Conservation (phyloP, 2,113 vertebrate species). For the Sinocyclocheilus anshuiensis region DNA sequence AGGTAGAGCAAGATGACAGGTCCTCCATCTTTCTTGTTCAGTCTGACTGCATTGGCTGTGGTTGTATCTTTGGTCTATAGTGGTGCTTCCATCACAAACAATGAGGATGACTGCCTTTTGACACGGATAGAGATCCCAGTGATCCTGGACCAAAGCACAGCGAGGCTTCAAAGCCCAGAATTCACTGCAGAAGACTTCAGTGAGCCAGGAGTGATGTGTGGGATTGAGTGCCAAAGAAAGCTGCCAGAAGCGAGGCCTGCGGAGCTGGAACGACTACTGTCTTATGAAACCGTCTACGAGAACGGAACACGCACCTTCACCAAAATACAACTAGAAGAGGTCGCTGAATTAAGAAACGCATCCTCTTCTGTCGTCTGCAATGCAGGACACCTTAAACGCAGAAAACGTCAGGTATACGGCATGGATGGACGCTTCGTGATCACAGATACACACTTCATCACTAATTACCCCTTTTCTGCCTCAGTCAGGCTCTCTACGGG, state of each 20-base stretch:
- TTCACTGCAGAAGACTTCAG: slow-evolving; percentile 72
- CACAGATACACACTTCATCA: slow-evolving; percentile 81
- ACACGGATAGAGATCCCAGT: slow-evolving; percentile 77
- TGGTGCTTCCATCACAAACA: neutral
- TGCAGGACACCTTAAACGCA: slow-evolving; percentile 55
- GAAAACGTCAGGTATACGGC: slow-evolving; percentile 86
- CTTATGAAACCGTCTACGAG: slow-evolving; percentile 88
- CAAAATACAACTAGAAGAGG: slow-evolving; percentile 72
- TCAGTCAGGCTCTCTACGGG: slow-evolving; percentile 89
- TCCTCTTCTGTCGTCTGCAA: neutral
- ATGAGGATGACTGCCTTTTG: slow-evolving; percentile 73
- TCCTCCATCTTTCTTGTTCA: neutral
- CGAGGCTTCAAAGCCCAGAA: slow-evolving; percentile 71
- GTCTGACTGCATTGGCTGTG: slow-evolving; percentile 5
- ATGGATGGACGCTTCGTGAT: slow-evolving; percentile 90
- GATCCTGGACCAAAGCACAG: slow-evolving; percentile 78
- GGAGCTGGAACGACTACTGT: slow-evolving; percentile 83
- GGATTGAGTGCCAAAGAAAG: slow-evolving; percentile 84
- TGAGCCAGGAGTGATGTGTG: slow-evolving; percentile 72
- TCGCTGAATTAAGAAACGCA: slow-evolving; percentile 1
- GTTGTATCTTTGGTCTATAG: neutral
- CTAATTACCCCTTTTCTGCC: slow-evolving; percentile 86
- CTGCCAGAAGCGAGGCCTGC: slow-evolving; percentile 71
- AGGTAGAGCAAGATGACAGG: neutral
- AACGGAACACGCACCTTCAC: slow-evolving; percentile 86